These are phyloP conservation scores for Irena cyanogastra DNA, from an alignment of 2,113 vertebrate genomes.

Conservation along the genomic window DNA sequence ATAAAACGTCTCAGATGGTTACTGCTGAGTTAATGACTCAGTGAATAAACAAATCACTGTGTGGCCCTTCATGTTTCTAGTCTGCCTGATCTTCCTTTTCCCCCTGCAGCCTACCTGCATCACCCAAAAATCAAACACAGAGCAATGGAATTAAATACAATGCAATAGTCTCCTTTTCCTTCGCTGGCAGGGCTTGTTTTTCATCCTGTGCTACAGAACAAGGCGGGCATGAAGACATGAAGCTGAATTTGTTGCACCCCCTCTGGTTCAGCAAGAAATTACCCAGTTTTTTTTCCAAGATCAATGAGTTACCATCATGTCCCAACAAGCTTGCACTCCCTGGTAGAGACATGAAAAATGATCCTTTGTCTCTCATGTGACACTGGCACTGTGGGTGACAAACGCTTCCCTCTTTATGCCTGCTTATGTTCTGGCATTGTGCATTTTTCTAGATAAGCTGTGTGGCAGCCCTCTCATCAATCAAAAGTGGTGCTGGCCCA, in stretches of 20 bases:
- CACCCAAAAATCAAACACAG: not conserved
- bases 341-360: not conserved
- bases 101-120: not conserved
- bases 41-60: not conserved
- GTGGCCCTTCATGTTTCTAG: not conserved
- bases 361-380: not conserved
- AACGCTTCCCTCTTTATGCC: not conserved
- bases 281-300: not conserved
- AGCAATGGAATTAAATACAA: not conserved
- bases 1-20: not conserved
- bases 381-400: not conserved
- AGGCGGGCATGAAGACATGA: not conserved
- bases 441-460: conserved; percentile 16
- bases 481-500: not conserved
- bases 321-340: not conserved
- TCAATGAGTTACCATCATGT: not conserved
- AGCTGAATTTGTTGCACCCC: not conserved
- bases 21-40: not conserved
- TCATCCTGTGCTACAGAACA: not conserved
- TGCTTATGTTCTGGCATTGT: not conserved
- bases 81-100: not conserved
- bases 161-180: not conserved
- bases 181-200: not conserved
- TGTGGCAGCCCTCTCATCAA: not conserved
- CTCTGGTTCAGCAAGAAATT: conserved; percentile 18